Conservation (phyloP, 2,888 invertebrate species). For the Taphrorychus bicolor region DNA sequence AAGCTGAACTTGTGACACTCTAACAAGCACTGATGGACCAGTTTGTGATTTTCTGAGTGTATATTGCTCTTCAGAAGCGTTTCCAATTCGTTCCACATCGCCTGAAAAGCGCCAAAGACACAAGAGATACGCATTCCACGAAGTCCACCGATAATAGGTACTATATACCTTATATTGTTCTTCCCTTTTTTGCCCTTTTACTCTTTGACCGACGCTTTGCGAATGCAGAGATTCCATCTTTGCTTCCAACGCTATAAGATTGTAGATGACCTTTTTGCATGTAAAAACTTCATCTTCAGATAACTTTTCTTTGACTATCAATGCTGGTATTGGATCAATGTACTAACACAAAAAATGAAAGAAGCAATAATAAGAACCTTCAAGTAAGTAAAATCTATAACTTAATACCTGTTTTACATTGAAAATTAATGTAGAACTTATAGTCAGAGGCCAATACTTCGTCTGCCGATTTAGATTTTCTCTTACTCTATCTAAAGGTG, state of each 20-base stretch:
- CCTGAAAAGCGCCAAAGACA: too few relatives aligned
- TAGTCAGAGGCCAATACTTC: slow-evolving; percentile 88
- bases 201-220: slow-evolving; percentile 72
- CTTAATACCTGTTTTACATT: slow-evolving; percentile 77
- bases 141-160: too few relatives aligned
- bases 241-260: slow-evolving; percentile 80
- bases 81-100: slow-evolving; percentile 91
- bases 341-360: slow-evolving; percentile 61
- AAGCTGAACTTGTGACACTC: slow-evolving; percentile 73
- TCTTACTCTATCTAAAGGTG: slow-evolving; percentile 71
- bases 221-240: slow-evolving; percentile 83
- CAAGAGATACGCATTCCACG: slow-evolving; percentile 4
- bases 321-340: slow-evolving; percentile 79
- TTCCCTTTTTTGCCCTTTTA: slow-evolving; percentile 70
- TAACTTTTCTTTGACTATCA: slow-evolving; percentile 83
- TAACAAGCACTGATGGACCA: slow-evolving; percentile 78
- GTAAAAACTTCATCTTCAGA: slow-evolving; percentile 86
- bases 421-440: slow-evolving; percentile 87
- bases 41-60: slow-evolving; percentile 79
- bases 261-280: slow-evolving; percentile 85
- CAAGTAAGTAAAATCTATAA: neutral
- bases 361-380: neutral
- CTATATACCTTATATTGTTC: slow-evolving; percentile 86
- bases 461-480: slow-evolving; percentile 78
- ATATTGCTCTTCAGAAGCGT: slow-evolving; percentile 79